Percentiles rank a stretch among this genome's conserved stretches.
Conservation (phyloP, 2,888 invertebrate genomes). For the Gastrophysa polygoni region DNA sequence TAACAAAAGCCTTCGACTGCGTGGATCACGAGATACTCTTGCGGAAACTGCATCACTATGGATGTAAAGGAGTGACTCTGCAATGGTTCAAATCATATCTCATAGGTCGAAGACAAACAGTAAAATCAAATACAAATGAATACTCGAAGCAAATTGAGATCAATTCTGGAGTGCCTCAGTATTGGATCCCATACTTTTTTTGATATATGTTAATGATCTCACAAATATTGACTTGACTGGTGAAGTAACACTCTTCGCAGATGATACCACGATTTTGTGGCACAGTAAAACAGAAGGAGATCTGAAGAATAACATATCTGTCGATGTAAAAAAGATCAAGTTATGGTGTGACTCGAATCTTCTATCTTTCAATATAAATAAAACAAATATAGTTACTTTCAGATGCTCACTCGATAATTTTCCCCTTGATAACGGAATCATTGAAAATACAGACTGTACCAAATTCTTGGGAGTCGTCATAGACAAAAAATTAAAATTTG, state of each 20-base stretch:
- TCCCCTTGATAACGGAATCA: background rate
- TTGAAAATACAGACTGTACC: background rate
- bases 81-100: no score
- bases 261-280: no score
- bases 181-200: background rate
- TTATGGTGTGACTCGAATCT: background rate
- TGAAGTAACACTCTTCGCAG: no score
- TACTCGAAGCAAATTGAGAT: background rate
- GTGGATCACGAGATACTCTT: background rate
- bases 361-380: background rate
- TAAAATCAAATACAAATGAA: no score
- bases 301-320: background rate
- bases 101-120: no score
- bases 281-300: background rate
- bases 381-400: background rate
- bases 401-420: background rate
- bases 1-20: no score
- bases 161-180: background rate
- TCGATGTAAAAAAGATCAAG: background rate
- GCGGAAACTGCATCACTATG: background rate
- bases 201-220: background rate
- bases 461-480: conserved; percentile 15
- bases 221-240: background rate
- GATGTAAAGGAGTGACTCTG: no score
- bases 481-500: conserved; percentile 9